Base-by-base conservation (phyloP, 2,797 vertebrate genomes). In the Stomatorhinus walkeri region DNA sequence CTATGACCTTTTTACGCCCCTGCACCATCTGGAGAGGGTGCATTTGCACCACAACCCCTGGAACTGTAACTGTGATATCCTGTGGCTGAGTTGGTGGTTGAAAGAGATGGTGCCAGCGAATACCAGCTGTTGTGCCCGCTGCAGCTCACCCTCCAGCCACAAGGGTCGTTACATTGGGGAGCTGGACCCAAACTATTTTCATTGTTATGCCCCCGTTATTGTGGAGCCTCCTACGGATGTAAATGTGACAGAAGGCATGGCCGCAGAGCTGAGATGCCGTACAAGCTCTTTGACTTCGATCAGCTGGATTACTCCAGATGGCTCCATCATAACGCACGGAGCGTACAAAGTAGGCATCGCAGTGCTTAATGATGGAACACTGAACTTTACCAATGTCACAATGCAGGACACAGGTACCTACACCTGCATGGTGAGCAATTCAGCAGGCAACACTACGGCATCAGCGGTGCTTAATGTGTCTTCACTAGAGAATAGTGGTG, bases 1-100 rank as follows among this genome's bases (percentile, higher is more conserved):
- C 95, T 98, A 99, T 49, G 98, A 99, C 93, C 97, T 99, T 90
- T 99, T 99, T 94, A 99, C 97, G 3, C 98, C 98, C 0, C 94
- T 99, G 92, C 98, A 96, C 92, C 97, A 96, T 87, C 95, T 99
- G 87, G 98, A 99, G 93, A 94, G 98, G 93, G 98, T 99, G 91
- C 98, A 99, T 93, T 95, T 99, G 89, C 98, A 99, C 91, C 98
- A 99, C 93, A 99, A 99, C 92, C 98, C 98, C 51, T 99, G 98
- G 98, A 99, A 98, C 93, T 99, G 98, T 95, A 99, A 99, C 94
- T 99, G 98, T 93, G 98, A 99, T 92, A 99, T 99, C 83, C 94
- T 99, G 93, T 99, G 98, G 98, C 97, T 99, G 89, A 99, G 98
- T 93, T 99, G 98, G 98, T 99, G 98, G 98, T 97, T 99, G 89